Evolutionary conservation across 1,140 invertebrate genomes (phyloP), one percentile per base, ranked within the genome.

Genomic region (Saccostrea cuccullata): DNA sequence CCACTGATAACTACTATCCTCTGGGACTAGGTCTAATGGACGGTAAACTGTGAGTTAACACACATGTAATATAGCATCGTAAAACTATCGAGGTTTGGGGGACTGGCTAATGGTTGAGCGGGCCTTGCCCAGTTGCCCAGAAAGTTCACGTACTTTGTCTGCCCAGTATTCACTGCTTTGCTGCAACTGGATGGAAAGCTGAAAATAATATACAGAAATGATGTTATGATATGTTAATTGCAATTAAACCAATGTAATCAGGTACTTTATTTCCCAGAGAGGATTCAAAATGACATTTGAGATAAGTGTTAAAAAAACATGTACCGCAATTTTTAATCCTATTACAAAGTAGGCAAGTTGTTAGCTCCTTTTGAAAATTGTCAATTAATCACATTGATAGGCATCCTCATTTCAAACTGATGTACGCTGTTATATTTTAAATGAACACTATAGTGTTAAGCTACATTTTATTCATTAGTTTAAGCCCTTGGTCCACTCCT

Each of bases 151-250:
- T 2, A 94, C 94, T 89, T 94, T 94, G 82, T 94, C 94, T 55
- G 94, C 90, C 94, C 94, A 94, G 87, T 94, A 94, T 82, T 94
- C 94, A 88, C 93, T 94, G 89, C 93, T 94, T 91, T 94, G 92
- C 82, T 94, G 94, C 30, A 94, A 92, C 88, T 94, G 94, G n/a
- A 93, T 91, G 3, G 94, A 94, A 70, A 94, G 88, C 93, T 94
- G 92, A 84, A 91, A 91, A 87, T 73, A 83, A n/a, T 86, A 86
- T 83, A n/a, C n/a, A 67, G 9, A 86, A 89, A 47, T 73, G 60
- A 17, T 77, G 6, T 64, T 64, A 6, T 20, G 15, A 64, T 64
- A 64, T 64, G 58, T 64, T n/a, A 64, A n/a, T 64, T 64, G 20
- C 58, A 15, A 60, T 64, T 20, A 64, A 5, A 8, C 47, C 9